Evolutionary conservation across 2,888 invertebrate genomes (phyloP), one percentile per base, ranked within the genome.

Genomic region (Drosophila nigricruria): DNA sequence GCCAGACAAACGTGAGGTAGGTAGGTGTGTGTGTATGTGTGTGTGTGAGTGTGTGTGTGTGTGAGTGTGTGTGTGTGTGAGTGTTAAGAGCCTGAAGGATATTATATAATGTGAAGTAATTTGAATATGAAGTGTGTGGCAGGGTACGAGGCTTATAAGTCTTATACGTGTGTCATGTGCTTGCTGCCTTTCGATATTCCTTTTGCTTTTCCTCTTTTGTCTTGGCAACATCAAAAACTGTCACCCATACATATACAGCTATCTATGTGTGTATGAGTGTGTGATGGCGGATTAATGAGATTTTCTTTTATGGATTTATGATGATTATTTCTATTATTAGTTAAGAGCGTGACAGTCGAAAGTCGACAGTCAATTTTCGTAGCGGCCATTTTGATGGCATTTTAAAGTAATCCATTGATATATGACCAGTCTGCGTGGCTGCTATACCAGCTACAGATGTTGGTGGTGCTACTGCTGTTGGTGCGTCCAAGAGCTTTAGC

Each of bases 71-170:
- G 38, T 59, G 47, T 63, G 68, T 70, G 61, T 60, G 83, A 62
- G 73, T 75, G 77, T 62, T 69, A 73, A 74, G 76, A 77, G 77
- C 88, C 90, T 82, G 67, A 75, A 82, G 89, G 82, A 89, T 90
- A 84, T 89, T 84, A 79, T 76, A 79, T 89, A 89, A 89, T 89
- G 82, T 89, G 78, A 79, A 76, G 88, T 88, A 90, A 90, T 90
- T 88, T 88, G 89, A 90, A 88, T 88, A 89, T 90, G 82, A 89
- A 90, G 85, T 77, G 76, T 80, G 87, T 70, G 75, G 75, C 81
- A 75, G 72, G 78, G 74, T 70, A 78, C 73, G 85, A 67, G 74
- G 90, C 90, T 90, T 81, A 82, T 89, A 79, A 86, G 77, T 69
- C 85, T 70, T 70, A 77, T 69, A 80, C 77, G 83, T 73, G 79